Percentiles rank a stretch among this genome's conserved stretches.
Evolutionary conservation across 2,888 invertebrate genomes (phyloP).

Genomic region (Drosophila putrida): DNA sequence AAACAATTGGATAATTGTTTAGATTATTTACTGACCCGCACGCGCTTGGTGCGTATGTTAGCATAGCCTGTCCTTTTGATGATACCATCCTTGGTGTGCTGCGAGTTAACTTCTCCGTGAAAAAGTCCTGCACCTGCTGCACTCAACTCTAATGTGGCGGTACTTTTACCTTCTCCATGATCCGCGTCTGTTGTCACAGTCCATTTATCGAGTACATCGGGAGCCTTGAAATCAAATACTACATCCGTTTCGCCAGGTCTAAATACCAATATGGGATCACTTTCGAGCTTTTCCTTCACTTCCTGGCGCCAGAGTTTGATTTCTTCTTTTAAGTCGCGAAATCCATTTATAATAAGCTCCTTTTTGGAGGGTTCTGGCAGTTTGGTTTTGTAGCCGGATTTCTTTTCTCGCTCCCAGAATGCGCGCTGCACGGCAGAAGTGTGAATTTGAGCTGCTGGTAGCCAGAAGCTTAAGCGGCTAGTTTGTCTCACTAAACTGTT

Average conservation of each 20-base stretch:
- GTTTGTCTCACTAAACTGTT: constrained; percentile 51
- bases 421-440: constrained; percentile 77
- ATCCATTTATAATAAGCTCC: constrained; percentile 88
- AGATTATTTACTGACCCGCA: constrained; percentile 86
- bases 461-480: constrained; percentile 40
- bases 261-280: constrained; percentile 87
- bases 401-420: constrained; percentile 85
- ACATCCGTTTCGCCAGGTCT: constrained; percentile 90
- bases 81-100: constrained; percentile 92
- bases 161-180: constrained; percentile 92
- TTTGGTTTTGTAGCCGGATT: constrained; percentile 83
- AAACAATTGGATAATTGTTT: neutral
- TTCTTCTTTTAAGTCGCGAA: constrained; percentile 89
- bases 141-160: constrained; percentile 89
- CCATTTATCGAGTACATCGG: constrained; percentile 89
- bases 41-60: constrained; percentile 89
- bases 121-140: constrained; percentile 90
- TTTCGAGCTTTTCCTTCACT: constrained; percentile 88
- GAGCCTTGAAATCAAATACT: constrained; percentile 90
- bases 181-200: constrained; percentile 92
- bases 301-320: constrained; percentile 89
- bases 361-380: constrained; percentile 85
- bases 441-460: constrained; percentile 65
- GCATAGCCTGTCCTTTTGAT: constrained; percentile 93
- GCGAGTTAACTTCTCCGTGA: constrained; percentile 89